Base-by-base conservation (phyloP, 2,888 invertebrate genomes). In the Athalia circularis region DNA sequence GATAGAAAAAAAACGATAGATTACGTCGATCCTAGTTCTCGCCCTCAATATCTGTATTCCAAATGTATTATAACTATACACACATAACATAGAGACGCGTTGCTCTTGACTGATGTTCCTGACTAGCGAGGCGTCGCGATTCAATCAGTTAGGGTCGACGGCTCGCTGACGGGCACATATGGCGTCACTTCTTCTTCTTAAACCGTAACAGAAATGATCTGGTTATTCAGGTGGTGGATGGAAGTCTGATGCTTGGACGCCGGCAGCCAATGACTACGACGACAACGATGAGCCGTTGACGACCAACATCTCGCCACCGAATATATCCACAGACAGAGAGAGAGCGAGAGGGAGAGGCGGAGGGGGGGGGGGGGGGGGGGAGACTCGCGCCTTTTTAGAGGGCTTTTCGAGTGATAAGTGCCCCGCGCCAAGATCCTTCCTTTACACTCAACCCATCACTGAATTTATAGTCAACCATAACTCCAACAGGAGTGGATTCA, bases 101-200 rank as follows among this genome's bases (percentile, higher is more conserved):
- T 54, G 57, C 43, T 47, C 57, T 29, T 72, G 72, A 72, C 59
- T 72, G 72, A 72, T 57, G 57, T 59, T 59, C 59, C 72, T 59
- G 72, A 72, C 72, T 72, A 72, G 57, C 72, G 72, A 72, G 72
- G 72, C 72, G 72, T 72, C 72, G 72, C 72, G 57, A 57, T 72
- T 72, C 72, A 57, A 72, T 72, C 72, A 72, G 72, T 72, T 72
- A 72, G 72, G 72, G 47, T 59, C 72, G 72, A 72, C 72, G 72
- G 45, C 75, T 75, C 52, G 75, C 54, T 75, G 75, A 75, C 75
- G 64, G 75, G 75, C 52, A 47, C 47, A 72, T 29, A 29, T 75
- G 64, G 50, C 64, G 75, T 62, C 61, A 75, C 75, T 75, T 62
- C 62, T 62, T 62, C 62, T 62, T 61, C 29, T 29, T 29, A 29